These are phyloP conservation scores for Sandelia bainsii DNA, from an alignment of 2,797 vertebrate species.

Conservation along the genomic window DNA sequence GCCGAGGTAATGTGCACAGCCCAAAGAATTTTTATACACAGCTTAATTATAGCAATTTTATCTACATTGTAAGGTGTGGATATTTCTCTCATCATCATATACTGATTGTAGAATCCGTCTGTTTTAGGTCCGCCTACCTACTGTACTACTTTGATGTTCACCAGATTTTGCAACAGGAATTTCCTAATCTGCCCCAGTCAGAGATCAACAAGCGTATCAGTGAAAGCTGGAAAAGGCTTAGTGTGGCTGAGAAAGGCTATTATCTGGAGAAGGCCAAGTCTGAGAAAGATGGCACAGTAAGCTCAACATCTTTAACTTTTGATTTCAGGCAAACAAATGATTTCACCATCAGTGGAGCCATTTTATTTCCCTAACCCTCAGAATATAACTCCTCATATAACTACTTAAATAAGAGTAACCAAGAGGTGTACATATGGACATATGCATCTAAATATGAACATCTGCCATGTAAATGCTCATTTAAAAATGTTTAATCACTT, in stretches of 20 bases:
- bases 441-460: neutral
- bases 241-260: constrained; percentile 94
- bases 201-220: constrained; percentile 99
- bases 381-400: neutral
- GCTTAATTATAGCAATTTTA: neutral
- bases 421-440: neutral
- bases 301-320: constrained; percentile 35
- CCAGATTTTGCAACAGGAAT: constrained; percentile 93
- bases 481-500: no score
- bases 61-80: no score
- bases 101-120: constrained; percentile 27
- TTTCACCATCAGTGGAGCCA: neutral
- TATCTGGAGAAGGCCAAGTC: constrained; percentile 95
- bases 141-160: constrained; percentile 98
- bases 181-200: constrained; percentile 94
- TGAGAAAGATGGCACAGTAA: constrained; percentile 93
- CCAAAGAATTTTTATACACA: neutral
- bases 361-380: neutral
- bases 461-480: neutral
- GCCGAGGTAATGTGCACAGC: constrained; percentile 85
- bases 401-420: neutral
- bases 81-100: neutral
- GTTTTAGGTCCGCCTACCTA: constrained; percentile 93
- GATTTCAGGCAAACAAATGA: neutral
- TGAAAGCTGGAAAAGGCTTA: constrained; percentile 96